Evolutionary conservation across 2,797 vertebrate species (phyloP).

Genomic region (Forpus xanthops): DNA sequence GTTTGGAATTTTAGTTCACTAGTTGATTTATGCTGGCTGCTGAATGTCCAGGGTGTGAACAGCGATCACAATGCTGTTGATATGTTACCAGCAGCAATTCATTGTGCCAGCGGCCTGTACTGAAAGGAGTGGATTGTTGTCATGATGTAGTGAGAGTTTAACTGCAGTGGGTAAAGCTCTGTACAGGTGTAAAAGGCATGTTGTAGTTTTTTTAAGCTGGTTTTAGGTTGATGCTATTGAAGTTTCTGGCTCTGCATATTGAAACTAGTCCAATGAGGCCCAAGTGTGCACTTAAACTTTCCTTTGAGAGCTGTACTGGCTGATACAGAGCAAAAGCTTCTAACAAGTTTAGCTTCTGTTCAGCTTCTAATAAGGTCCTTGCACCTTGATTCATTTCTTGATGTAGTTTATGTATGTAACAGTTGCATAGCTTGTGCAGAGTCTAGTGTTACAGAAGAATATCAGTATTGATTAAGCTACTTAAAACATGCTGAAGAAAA

Average conservation of each 20-base stretch:
- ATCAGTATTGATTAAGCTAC: constrained; percentile 15
- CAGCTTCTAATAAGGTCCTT: constrained; percentile 6
- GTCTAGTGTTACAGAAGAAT: constrained; percentile 21
- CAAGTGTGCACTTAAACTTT: constrained; percentile 36
- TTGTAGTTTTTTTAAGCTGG: constrained; percentile 3
- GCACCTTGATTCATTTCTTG: constrained; percentile 29
- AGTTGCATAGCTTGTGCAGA: not conserved
- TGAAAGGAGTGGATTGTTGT: not conserved
- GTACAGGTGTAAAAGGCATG: not conserved
- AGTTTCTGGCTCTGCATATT: constrained; percentile 3
- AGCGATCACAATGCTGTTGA: fast-evolving
- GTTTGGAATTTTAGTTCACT: not conserved
- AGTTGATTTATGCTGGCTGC: not conserved
- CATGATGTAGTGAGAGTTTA: not conserved
- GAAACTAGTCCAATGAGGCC: constrained; percentile 26
- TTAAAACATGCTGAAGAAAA: constrained; percentile 23
- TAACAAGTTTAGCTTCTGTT: constrained; percentile 28
- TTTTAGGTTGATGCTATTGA: not conserved
- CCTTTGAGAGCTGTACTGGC: constrained; percentile 35
- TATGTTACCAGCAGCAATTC: not conserved
- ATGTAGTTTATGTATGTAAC: not conserved
- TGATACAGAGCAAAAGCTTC: constrained; percentile 7
- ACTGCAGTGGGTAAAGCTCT: not conserved
- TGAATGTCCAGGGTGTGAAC: not conserved
- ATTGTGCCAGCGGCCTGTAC: not conserved